phyloP scores from a whole-genome alignment of 2,797 vertebrate genomes.

The Hypotaenidia philippensis region DNA sequence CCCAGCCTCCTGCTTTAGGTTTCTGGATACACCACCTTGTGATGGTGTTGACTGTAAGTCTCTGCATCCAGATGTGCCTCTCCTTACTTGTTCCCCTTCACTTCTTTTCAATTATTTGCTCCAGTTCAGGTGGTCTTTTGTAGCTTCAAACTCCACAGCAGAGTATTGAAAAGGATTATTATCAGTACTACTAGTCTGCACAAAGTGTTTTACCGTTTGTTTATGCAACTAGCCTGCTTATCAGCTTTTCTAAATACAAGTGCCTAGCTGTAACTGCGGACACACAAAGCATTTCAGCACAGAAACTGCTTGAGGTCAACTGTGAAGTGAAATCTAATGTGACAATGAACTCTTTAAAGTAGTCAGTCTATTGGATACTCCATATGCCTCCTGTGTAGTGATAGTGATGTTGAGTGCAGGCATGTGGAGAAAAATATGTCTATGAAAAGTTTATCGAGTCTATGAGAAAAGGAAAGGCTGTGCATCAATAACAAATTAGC shows the following conservation, averaged over 20 bases:
- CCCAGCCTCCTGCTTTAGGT: background rate
- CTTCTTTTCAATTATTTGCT: background rate
- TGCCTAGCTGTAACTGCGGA: background rate
- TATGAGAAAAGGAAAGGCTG: background rate
- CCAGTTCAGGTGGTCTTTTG: background rate
- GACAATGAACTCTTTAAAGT: background rate
- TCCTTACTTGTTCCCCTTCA: background rate
- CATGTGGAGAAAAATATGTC: background rate
- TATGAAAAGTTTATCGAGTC: background rate
- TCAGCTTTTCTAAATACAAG: background rate
- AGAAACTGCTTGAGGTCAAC: background rate
- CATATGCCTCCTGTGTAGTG: background rate
- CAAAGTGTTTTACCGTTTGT: background rate
- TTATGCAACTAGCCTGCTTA: background rate
- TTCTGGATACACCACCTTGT: background rate
- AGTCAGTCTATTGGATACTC: background rate
- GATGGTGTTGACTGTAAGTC: fast-evolving
- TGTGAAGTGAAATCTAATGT: conserved; percentile 10
- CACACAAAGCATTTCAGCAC: background rate
- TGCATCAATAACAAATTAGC: background rate
- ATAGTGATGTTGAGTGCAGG: background rate
- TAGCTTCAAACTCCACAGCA: background rate
- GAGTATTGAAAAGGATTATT: background rate
- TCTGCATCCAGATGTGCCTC: too few relatives aligned
- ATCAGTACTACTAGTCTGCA: background rate